Percentiles rank a stretch among this genome's conserved stretches.
Evolutionary conservation across 2,888 invertebrate genomes (phyloP).

Genomic region (Odontocerum albicorne): DNA sequence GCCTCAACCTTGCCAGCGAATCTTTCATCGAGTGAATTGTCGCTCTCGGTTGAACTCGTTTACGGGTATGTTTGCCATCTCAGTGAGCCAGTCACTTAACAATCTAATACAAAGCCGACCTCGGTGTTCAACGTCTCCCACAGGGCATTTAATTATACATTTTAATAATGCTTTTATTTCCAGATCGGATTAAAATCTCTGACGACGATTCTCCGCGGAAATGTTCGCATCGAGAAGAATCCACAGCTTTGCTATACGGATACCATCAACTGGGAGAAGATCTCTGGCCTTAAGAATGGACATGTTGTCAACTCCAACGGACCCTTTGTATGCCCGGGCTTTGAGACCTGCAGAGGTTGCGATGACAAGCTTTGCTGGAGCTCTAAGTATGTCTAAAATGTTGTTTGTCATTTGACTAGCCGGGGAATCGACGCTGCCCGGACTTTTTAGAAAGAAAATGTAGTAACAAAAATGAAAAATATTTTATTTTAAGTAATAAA

Average conservation of each 20-base stretch:
- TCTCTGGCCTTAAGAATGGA: constrained; percentile 45
- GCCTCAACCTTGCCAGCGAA: no score
- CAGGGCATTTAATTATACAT: neutral
- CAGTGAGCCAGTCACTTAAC: no score
- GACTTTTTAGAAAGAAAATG: no score
- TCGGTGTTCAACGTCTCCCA: no score
- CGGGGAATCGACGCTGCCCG: no score
- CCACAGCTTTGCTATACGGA: constrained; percentile 76
- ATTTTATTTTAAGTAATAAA: no score
- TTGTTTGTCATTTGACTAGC: no score
- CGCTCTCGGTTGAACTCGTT: no score
- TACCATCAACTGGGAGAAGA: constrained; percentile 47
- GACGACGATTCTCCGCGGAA: constrained; percentile 76
- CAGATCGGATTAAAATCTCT: constrained; percentile 76
- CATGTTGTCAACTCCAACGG: constrained; percentile 42
- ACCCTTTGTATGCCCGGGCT: constrained; percentile 41
- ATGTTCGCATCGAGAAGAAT: constrained; percentile 76
- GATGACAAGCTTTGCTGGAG: constrained; percentile 50
- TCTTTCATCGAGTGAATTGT: no score
- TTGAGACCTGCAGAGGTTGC: constrained; percentile 44
- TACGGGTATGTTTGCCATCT: no score
- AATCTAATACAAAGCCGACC: no score
- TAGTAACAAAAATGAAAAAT: no score
- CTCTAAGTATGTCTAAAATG: constrained; percentile 41
- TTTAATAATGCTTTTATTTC: constrained; percentile 33